These are phyloP conservation scores for Drosophila leontia DNA, from an alignment of 1,140 invertebrate genomes.

Conservation along the genomic window DNA sequence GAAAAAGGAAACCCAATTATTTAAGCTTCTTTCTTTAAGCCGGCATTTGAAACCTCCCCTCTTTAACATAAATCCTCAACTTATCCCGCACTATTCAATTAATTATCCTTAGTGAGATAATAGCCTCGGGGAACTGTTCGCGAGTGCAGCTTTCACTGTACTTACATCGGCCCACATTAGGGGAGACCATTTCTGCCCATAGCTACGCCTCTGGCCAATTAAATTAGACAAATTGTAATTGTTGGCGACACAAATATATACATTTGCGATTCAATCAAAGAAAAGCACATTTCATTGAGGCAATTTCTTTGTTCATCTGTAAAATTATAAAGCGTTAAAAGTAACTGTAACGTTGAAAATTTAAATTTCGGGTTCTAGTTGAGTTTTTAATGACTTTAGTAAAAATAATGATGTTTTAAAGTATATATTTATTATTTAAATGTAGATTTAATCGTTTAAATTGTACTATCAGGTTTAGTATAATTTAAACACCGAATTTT, in stretches of 20 bases:
- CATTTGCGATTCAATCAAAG: conserved; percentile 11
- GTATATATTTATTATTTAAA: neutral
- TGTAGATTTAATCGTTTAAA: neutral
- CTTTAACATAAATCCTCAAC: neutral
- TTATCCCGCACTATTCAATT: conserved; percentile 1
- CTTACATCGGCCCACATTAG: conserved; percentile 25
- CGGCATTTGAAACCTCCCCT: neutral
- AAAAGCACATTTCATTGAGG: neutral
- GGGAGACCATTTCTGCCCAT: conserved; percentile 1
- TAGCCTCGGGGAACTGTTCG: conserved; percentile 7
- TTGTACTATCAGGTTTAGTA: neutral
- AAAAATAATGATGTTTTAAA: neutral
- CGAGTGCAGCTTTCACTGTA: conserved; percentile 10
- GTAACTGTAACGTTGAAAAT: neutral
- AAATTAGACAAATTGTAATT: conserved; percentile 27
- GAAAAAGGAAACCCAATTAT: neutral
- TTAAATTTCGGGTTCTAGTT: neutral
- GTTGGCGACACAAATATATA: neutral
- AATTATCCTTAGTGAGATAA: conserved; percentile 21
- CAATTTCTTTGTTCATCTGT: neutral
- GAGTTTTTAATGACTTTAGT: neutral
- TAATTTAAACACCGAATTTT: too few relatives aligned
- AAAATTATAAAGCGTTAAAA: too few relatives aligned
- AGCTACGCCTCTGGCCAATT: conserved; percentile 24
- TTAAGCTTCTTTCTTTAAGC: neutral